phyloP scores from a whole-genome alignment of 2,113 vertebrate genomes.

The Chaetodon auriga region DNA sequence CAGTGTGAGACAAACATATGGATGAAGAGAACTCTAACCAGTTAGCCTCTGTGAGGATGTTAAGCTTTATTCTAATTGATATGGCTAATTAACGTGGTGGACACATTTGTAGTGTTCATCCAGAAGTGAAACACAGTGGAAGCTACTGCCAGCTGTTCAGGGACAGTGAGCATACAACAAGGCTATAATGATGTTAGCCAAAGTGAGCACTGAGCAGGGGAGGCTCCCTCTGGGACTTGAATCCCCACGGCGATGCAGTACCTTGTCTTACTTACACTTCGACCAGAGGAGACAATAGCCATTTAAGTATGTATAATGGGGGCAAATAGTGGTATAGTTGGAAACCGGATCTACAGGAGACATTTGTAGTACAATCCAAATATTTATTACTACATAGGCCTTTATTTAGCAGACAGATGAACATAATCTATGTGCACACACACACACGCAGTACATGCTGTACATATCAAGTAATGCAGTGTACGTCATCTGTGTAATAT shows the following conservation, averaged over 20 bases:
- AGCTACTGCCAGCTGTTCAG: slow-evolving; percentile 42
- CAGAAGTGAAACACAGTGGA: slow-evolving; percentile 17
- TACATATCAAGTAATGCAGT: not conserved
- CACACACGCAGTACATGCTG: not conserved
- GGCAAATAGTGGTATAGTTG: not conserved
- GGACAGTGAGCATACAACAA: slow-evolving; percentile 27
- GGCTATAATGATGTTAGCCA: slow-evolving; percentile 36
- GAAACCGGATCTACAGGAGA: not conserved
- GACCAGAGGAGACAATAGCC: not conserved
- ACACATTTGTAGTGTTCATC: slow-evolving; percentile 37
- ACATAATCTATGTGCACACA: not conserved
- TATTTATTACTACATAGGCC: not conserved
- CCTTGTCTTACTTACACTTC: slow-evolving; percentile 40
- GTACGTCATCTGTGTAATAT: not conserved
- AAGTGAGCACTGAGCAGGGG: slow-evolving; percentile 12
- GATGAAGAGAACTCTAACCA: not conserved
- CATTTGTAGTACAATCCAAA: slow-evolving; percentile 3
- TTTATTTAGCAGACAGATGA: slow-evolving; percentile 8
- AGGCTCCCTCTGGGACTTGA: slow-evolving; percentile 36
- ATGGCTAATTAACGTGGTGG: slow-evolving; percentile 11
- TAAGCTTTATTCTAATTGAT: slow-evolving; percentile 32
- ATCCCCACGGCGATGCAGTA: not conserved
- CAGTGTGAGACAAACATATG: not conserved
- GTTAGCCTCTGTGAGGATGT: slow-evolving; percentile 9
- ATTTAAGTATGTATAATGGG: slow-evolving; percentile 29